These are phyloP conservation scores for Cinclus cinclus DNA, from an alignment of 2,113 vertebrate species.

Conservation along the genomic window DNA sequence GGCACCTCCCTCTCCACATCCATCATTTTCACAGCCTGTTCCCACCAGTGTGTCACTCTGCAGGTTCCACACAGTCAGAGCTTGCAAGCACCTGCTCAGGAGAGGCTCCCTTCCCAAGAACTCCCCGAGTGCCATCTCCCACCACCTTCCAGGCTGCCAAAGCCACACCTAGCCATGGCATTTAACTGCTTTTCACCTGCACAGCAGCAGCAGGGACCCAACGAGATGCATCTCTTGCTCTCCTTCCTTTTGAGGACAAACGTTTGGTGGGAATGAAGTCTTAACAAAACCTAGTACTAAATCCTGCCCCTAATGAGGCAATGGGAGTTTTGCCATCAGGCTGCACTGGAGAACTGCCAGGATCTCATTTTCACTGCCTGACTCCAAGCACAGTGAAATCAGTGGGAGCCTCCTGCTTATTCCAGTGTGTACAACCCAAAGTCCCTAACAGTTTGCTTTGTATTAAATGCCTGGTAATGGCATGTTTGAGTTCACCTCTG, in stretches of 20 bases:
- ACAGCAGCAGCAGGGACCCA: fast-evolving
- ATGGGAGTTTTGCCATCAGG: neutral
- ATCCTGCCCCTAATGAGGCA: neutral
- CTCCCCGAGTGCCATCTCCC: neutral
- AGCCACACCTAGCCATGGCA: neutral
- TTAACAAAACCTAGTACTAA: neutral
- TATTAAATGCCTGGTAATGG: neutral
- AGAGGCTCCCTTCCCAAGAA: neutral
- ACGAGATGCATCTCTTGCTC: neutral
- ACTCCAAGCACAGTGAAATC: neutral
- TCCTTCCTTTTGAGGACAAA: neutral
- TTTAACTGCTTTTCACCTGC: neutral
- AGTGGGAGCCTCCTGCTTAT: neutral
- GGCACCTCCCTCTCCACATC: neutral
- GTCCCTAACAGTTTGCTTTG: neutral
- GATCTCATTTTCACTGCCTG: neutral
- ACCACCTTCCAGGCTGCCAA: neutral
- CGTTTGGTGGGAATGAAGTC: neutral
- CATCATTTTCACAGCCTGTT: fast-evolving
- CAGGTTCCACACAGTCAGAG: neutral
- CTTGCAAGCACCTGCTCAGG: neutral
- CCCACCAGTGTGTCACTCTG: neutral
- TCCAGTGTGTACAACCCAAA: neutral
- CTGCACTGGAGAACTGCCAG: neutral
- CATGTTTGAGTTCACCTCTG: neutral